phyloP scores from a whole-genome alignment of 2,113 vertebrate genomes.

The Taurulus bubalis region DNA sequence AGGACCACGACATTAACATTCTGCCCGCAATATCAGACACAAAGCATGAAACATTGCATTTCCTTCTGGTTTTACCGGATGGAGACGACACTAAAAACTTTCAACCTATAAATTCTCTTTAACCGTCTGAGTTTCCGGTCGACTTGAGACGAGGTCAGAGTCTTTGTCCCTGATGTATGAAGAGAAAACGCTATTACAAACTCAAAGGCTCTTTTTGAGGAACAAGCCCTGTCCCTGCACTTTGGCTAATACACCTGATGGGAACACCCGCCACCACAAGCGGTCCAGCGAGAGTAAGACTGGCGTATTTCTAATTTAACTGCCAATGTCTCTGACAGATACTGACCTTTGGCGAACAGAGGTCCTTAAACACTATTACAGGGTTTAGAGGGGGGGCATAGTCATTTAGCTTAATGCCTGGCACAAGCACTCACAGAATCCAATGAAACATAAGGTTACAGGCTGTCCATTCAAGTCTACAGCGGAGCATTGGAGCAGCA shows the following conservation, averaged over 20 bases:
- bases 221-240: slow-evolving; percentile 48
- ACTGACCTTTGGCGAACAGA: slow-evolving; percentile 71
- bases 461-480: slow-evolving; percentile 59
- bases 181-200: slow-evolving; percentile 57
- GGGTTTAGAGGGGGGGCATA: slow-evolving; percentile 54
- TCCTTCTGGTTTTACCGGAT: slow-evolving; percentile 34
- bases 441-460: slow-evolving; percentile 69
- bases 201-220: slow-evolving; percentile 43
- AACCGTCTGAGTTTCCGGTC: slow-evolving; percentile 40
- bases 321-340: slow-evolving; percentile 72
- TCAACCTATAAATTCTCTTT: slow-evolving; percentile 55
- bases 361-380: slow-evolving; percentile 69
- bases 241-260: slow-evolving; percentile 69
- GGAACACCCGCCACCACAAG: slow-evolving; percentile 47
- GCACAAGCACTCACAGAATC: slow-evolving; percentile 55
- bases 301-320: slow-evolving; percentile 74
- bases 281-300: slow-evolving; percentile 57
- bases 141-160: slow-evolving; percentile 65
- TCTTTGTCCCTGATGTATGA: slow-evolving; percentile 60
- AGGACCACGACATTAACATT: slow-evolving; percentile 18
- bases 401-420: slow-evolving; percentile 70
- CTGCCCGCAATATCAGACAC: slow-evolving; percentile 34
- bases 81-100: slow-evolving; percentile 55
- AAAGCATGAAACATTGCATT: slow-evolving; percentile 60
- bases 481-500: slow-evolving; percentile 28